Percentiles rank a stretch among this genome's conserved stretches.
Evolutionary conservation across 2,888 invertebrate species (phyloP).

Genomic region (Julus scanicus): DNA sequence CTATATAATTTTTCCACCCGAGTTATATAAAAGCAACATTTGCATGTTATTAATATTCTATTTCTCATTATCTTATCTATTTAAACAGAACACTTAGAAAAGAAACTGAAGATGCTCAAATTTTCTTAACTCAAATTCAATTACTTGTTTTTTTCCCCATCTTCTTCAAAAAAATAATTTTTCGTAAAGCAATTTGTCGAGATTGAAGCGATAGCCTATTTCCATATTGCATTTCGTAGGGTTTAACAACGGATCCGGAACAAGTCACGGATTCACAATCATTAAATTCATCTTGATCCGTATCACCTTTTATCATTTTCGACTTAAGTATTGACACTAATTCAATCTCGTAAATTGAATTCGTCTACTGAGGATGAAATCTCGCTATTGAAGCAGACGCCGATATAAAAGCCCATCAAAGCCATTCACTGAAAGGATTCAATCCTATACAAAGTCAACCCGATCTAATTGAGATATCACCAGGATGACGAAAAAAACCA

Average conservation of each 20-base stretch:
- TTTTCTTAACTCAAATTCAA: neutral
- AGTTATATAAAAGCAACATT: neutral
- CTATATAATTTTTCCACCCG: no score
- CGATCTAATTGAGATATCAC: no score
- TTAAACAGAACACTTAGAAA: no score
- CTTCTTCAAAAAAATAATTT: neutral
- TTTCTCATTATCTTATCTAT: no score
- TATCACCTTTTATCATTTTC: conserved; percentile 1
- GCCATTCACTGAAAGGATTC: neutral
- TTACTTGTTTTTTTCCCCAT: neutral
- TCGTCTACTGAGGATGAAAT: neutral
- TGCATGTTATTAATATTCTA: no score
- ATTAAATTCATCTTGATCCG: neutral
- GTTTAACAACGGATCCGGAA: neutral
- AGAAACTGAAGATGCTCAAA: neutral
- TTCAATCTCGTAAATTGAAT: conserved; percentile 1
- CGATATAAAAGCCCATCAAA: neutral
- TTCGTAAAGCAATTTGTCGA: neutral
- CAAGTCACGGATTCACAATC: neutral
- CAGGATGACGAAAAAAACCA: no score
- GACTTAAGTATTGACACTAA: neutral
- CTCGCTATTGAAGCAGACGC: neutral
- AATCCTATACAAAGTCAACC: neutral
- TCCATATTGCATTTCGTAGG: neutral
- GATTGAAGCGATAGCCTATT: neutral